phyloP scores from a whole-genome alignment of 2,797 vertebrate species.

The Rhinoraja longicauda region DNA sequence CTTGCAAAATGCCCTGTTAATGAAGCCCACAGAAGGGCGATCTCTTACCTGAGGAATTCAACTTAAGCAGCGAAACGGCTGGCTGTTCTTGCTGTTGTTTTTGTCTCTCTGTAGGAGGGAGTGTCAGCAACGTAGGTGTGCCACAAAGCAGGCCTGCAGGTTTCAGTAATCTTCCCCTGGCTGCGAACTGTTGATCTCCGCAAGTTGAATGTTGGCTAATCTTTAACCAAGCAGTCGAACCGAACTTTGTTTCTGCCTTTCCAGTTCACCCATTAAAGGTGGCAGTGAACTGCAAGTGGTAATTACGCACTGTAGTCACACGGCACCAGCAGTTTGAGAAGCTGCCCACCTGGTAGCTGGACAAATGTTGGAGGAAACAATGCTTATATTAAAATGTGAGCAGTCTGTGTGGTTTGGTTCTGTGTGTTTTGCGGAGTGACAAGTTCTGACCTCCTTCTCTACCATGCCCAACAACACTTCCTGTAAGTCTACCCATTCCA shows the following conservation, averaged over 20 bases:
- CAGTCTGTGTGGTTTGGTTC: not conserved
- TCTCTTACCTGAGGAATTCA: slow-evolving; percentile 23
- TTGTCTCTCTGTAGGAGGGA: not conserved
- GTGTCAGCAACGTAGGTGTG: not conserved
- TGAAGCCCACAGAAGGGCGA: not conserved
- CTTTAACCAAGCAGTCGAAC: slow-evolving; percentile 18
- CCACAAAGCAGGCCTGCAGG: slow-evolving; percentile 26
- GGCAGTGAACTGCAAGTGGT: not conserved
- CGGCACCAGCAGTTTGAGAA: too few relatives aligned
- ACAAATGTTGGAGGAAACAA: not conserved
- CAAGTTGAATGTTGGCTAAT: slow-evolving; percentile 7
- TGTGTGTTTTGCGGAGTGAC: not conserved
- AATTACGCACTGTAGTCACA: too few relatives aligned
- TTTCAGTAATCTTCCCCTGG: not conserved
- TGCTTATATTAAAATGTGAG: not conserved
- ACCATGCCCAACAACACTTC: not conserved
- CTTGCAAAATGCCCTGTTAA: not conserved
- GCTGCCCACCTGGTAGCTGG: not conserved
- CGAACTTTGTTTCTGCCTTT: not conserved
- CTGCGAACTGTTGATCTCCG: not conserved
- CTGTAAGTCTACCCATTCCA: not conserved
- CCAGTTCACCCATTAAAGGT: too few relatives aligned
- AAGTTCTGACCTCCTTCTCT: not conserved
- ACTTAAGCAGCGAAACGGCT: not conserved
- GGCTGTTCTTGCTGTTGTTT: not conserved